Percentiles rank a stretch among this genome's conserved stretches.
These are phyloP conservation scores for Aphrocallistes beatrix DNA, from an alignment of 37 sponge, comb jelly and placozoan genomes.

Conservation along the genomic window DNA sequence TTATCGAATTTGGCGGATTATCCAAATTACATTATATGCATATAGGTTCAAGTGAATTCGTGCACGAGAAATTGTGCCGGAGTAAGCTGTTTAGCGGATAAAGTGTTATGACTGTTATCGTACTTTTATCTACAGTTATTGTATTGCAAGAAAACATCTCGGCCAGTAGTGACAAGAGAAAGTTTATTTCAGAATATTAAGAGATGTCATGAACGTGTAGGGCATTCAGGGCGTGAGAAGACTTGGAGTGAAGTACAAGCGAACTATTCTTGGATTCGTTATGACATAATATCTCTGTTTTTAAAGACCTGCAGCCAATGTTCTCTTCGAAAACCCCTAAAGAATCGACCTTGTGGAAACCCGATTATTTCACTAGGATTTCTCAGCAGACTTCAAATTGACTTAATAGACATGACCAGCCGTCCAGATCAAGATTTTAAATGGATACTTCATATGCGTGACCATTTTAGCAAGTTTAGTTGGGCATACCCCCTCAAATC, in stretches of 20 bases:
- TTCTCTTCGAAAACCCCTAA: not conserved
- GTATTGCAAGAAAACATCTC: not conserved
- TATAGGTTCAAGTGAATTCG: too few relatives aligned
- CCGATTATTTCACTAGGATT: not conserved
- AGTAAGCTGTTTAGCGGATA: too few relatives aligned
- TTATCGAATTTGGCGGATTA: too few relatives aligned
- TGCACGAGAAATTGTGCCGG: too few relatives aligned
- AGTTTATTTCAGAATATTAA: not conserved
- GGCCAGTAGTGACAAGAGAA: not conserved
- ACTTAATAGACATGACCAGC: not conserved
- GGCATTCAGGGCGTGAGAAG: not conserved
- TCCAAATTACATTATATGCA: too few relatives aligned
- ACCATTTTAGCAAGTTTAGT: not conserved
- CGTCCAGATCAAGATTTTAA: not conserved
- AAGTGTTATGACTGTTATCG: too few relatives aligned
- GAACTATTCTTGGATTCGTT: not conserved
- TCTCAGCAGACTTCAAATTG: not conserved
- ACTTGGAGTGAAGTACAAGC: not conserved
- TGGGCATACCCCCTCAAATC: not conserved
- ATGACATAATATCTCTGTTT: not conserved
- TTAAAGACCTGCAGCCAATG: not conserved
- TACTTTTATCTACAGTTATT: not conserved
- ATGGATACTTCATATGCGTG: not conserved
- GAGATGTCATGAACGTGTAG: not conserved
- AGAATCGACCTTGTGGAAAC: not conserved